Evolutionary conservation across 2,113 vertebrate species (phyloP), one percentile per base, ranked within the genome.

Genomic region (Typhlomys cinereus): DNA sequence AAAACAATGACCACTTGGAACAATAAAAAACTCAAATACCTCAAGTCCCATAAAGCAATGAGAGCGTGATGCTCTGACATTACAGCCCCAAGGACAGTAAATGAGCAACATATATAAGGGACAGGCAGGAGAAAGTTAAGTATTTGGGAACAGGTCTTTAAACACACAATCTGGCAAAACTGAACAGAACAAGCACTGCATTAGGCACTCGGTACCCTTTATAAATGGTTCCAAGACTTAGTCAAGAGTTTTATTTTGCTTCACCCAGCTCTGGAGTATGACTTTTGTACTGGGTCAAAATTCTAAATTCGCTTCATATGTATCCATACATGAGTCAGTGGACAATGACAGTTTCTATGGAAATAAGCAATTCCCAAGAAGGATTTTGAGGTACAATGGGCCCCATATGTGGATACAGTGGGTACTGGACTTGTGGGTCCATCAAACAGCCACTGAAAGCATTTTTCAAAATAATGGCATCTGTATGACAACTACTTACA

Each of bases 241-340:
- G 39, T 46, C 36, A 54, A 93, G 48, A 21, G 89, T 14, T 80
- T 84, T 57, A 88, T 62, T 78, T 89, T 48, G 10, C 39, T 93
- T 64, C 82, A 50, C 6, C 1, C 21, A 78, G 27, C 46, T 88
- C 39, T 48, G 9, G 36, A 71, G 46, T 54, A 29, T 41, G 34
- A 52, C 8, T 48, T 79, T 64, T 20, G 10, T 18, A 80, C 62
- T 69, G 39, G 59, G 34, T 44, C 3, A 1, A 14, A 44, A 76
- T 73, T 89, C 25, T 8, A 4, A 83, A 12, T 70, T 27, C 4
- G 21, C n/a, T 67, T 80, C 61, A 11, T 12, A 8, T 34, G 46
- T 74, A 46, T 66, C 74, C 67, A 31, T 34, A 7, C 46, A 25
- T 41, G 34, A 74, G 31, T 46, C 66, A 25, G 2, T 15, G 11